Conservation (phyloP, 2,797 vertebrate species). For the Microctenopoma stevenorrisi region DNA sequence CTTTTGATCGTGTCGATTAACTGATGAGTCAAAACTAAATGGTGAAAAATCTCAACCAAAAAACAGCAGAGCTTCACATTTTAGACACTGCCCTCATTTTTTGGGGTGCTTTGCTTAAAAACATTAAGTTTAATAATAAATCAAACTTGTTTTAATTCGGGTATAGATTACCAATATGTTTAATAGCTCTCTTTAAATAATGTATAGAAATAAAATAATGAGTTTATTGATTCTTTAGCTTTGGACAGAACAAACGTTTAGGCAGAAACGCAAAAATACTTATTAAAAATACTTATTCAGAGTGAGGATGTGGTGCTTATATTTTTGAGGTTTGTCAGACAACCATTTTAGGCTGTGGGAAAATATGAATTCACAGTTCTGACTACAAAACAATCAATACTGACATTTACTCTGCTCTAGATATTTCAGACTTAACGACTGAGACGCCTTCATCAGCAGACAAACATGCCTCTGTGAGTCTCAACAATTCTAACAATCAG, state of each 20-base stretch:
- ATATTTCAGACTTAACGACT: constrained; percentile 44
- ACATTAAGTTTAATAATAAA: too few species aligned
- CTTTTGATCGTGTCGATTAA: neutral
- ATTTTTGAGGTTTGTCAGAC: neutral
- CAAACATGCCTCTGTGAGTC: constrained; percentile 29
- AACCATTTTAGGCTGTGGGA: neutral
- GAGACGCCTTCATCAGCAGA: constrained; percentile 15
- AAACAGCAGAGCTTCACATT: too few species aligned
- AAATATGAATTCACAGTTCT: neutral
- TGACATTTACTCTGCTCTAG: constrained; percentile 10
- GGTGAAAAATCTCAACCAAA: neutral
- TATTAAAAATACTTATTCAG: too few species aligned
- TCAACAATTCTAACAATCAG: neutral
- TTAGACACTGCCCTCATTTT: too few species aligned
- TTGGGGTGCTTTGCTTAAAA: too few species aligned
- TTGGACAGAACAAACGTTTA: too few species aligned
- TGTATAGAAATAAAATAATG: too few species aligned
- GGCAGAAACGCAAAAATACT: too few species aligned
- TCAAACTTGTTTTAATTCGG: too few species aligned
- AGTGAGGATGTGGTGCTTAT: neutral
- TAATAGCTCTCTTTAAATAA: too few species aligned
- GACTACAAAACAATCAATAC: neutral
- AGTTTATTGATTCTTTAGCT: too few species aligned
- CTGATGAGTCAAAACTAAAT: neutral
- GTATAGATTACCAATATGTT: too few species aligned